These are phyloP conservation scores for Drosophila algonquin DNA, from an alignment of 2,888 invertebrate genomes.

Conservation along the genomic window DNA sequence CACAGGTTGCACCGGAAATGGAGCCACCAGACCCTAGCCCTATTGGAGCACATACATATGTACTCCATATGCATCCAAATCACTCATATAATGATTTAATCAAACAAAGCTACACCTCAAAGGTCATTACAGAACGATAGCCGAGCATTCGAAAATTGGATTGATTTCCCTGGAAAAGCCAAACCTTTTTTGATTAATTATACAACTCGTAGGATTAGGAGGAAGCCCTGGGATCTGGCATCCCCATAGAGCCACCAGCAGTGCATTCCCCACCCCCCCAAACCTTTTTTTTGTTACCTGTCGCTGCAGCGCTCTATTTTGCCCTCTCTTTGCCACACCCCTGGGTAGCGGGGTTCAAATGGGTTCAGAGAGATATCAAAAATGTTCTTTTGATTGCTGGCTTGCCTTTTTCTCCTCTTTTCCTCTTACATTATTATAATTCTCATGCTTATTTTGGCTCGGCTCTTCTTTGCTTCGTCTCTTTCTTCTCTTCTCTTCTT, in stretches of 20 bases:
- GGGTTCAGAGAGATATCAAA: conserved; percentile 61
- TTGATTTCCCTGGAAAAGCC: conserved; percentile 52
- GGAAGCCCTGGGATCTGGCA: background rate
- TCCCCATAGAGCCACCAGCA: background rate
- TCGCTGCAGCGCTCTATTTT: conserved; percentile 38
- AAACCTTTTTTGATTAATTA: conserved; percentile 65
- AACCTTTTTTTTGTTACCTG: conserved; percentile 37
- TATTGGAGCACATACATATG: background rate
- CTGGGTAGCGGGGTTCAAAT: conserved; percentile 57
- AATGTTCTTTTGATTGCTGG: conserved; percentile 37
- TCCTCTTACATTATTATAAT: conserved; percentile 38
- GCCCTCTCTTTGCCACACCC: conserved; percentile 19
- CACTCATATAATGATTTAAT: conserved; percentile 53
- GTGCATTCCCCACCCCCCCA: conserved; percentile 29
- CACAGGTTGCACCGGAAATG: conserved; percentile 47
- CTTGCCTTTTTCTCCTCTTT: conserved; percentile 41
- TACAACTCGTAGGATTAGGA: too few species aligned
- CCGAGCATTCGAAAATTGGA: conserved; percentile 54
- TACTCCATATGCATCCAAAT: background rate
- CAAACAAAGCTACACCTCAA: conserved; percentile 20
- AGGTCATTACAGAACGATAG: conserved; percentile 30
- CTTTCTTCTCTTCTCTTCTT: conserved; percentile 30
- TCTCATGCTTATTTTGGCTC: conserved; percentile 18
- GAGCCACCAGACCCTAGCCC: background rate
- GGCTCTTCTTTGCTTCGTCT: conserved; percentile 25